A percentile compares a stretch with the other conserved stretches of the same genome.
Conservation (phyloP, 1,140 invertebrate species). For the Ceratitis capitata region DNA sequence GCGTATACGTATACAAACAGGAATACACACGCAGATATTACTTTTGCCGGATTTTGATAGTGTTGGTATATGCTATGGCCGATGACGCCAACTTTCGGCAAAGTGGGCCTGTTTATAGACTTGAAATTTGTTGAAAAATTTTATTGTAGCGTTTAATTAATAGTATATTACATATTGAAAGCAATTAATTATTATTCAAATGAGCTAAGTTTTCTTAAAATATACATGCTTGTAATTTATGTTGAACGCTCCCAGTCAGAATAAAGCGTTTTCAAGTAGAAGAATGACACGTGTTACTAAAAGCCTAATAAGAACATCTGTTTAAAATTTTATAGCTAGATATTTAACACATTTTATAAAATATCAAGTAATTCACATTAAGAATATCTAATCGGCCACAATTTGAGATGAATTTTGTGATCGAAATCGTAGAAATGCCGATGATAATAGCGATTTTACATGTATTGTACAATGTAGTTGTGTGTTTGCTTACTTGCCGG, state of each 20-base stretch:
- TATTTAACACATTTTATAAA: no score
- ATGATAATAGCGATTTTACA: neutral
- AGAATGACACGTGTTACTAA: neutral
- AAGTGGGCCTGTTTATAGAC: neutral
- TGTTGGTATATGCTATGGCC: slow-evolving; percentile 2
- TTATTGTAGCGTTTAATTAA: neutral
- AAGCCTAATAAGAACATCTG: neutral
- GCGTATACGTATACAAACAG: neutral
- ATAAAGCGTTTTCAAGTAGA: neutral
- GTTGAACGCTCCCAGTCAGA: neutral
- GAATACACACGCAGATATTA: neutral
- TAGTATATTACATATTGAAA: neutral
- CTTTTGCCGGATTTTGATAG: neutral
- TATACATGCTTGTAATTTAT: neutral
- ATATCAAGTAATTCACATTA: no score
- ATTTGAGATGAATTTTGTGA: no score
- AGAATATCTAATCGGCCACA: no score
- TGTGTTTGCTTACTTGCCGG: no score
- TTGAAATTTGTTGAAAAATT: neutral
- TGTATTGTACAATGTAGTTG: neutral
- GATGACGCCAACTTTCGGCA: slow-evolving; percentile 1
- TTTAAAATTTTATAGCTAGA: no score
- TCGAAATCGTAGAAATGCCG: neutral
- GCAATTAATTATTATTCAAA: neutral
- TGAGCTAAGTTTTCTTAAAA: neutral